A percentile compares a stretch with the other conserved stretches of the same genome.
Conservation (phyloP, 2,888 invertebrate species). For the Noctuana brunneofusca region DNA sequence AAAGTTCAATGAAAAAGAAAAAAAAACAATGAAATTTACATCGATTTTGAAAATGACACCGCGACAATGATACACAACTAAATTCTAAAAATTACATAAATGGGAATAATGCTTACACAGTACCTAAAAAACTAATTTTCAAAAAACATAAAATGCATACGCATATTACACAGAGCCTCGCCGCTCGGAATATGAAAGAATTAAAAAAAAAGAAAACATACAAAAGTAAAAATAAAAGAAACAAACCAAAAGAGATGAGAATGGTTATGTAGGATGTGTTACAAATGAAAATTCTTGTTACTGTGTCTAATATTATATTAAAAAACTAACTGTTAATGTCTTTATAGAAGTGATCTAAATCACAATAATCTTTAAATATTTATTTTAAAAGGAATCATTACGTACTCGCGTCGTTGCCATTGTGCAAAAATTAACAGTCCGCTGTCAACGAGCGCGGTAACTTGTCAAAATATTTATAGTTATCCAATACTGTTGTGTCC, state of each 20-base stretch:
- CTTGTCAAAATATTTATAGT: conserved; percentile 38
- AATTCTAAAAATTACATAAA: conserved; percentile 65
- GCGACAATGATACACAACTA: conserved; percentile 58
- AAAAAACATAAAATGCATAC: conserved; percentile 56
- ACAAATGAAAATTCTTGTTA: conserved; percentile 52
- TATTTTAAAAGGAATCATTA: conserved; percentile 68
- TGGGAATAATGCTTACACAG: conserved; percentile 75
- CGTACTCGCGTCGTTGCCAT: conserved; percentile 57
- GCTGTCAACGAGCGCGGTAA: conserved; percentile 36
- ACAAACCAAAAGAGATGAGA: conserved; percentile 41
- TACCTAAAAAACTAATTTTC: conserved; percentile 61
- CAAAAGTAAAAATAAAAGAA: conserved; percentile 43
- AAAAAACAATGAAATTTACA: conserved; percentile 32
- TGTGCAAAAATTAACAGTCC: conserved; percentile 48
- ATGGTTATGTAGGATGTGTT: conserved; percentile 73
- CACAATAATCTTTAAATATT: conserved; percentile 62
- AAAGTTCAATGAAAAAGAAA: conserved; percentile 31
- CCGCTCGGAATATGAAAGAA: conserved; percentile 50
- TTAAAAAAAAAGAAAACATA: conserved; percentile 47
- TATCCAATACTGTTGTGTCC: conserved; percentile 37
- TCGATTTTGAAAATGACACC: conserved; percentile 66
- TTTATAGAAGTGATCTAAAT: conserved; percentile 80
- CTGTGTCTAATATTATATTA: conserved; percentile 71
- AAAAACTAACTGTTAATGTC: conserved; percentile 80
- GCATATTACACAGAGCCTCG: conserved; percentile 52